Evolutionary conservation across 1,140 invertebrate species (phyloP).

Genomic region (Drosophila hydei): DNA sequence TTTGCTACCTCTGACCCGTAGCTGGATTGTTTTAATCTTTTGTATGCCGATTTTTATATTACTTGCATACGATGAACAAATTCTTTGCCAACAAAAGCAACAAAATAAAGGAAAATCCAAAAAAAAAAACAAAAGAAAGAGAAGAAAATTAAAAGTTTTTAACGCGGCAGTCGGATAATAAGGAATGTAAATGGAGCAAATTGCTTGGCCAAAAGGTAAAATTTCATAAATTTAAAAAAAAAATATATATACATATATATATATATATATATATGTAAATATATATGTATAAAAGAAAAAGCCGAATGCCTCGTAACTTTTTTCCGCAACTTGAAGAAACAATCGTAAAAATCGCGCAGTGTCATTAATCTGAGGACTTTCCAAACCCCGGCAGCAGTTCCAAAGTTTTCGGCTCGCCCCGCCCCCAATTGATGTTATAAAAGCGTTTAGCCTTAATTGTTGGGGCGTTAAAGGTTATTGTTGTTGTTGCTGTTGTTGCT

Average conservation of each 20-base stretch:
- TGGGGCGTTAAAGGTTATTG: constrained; percentile 62
- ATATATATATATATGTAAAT: too few relatives aligned
- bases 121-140: constrained; percentile 1
- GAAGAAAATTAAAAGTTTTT: constrained; percentile 31
- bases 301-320: constrained; percentile 42
- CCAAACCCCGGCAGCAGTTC: constrained; percentile 1
- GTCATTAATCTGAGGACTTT: constrained; percentile 61
- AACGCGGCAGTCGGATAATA: constrained; percentile 58
- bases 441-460: constrained; percentile 65
- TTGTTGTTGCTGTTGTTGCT: constrained; percentile 25
- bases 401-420: constrained; percentile 34
- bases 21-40: constrained; percentile 37
- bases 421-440: constrained; percentile 55
- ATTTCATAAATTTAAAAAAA: constrained; percentile 72
- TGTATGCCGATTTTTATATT: constrained; percentile 46
- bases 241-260: background rate
- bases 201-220: constrained; percentile 77
- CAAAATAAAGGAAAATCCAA: background rate
- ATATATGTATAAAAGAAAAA: constrained; percentile 26
- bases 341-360: constrained; percentile 64
- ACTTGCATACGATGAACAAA: constrained; percentile 43
- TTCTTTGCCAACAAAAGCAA: constrained; percentile 36
- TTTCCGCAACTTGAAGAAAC: constrained; percentile 53
- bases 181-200: constrained; percentile 82
- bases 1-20: constrained; percentile 5